Base-by-base conservation (phyloP, 2,888 invertebrate species). In the Pocota personata region DNA sequence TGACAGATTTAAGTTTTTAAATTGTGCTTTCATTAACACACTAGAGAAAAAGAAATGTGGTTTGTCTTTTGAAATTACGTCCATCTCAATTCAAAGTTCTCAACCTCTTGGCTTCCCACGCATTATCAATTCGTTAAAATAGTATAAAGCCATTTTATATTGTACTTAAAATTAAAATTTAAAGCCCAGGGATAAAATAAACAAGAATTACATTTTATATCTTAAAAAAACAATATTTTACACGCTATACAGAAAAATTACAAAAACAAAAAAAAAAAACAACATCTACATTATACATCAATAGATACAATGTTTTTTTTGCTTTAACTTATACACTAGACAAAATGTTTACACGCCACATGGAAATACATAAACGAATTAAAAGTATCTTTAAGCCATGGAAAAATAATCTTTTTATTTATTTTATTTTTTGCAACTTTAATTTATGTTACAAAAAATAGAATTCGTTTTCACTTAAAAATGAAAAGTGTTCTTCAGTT, bases 231-330 rank as follows among this genome's bases (percentile, higher is more conserved):
- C 21, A 52, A 73, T 30, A 48, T 7, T 14, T 73, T 10, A 50
- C 30, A 67, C 58, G 48, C 50, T 77, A 30, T 77, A 76, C 66
- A 76, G 27, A 50, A 6, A 57, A 48, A 8, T 27, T 32, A 52
- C 50, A 24, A 64, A 64, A 16, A n/a, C n/a, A n/a, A 55, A 50
- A 16, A 12, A 27, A 32, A 35, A 64, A 46, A 64, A 30, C 19
- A n/a, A n/a, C n/a, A n/a, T n/a, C n/a, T n/a, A n/a, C n/a, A n/a
- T n/a, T 35, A 46, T 46, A 6, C 2, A 46, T 46, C 40, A 24
- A 19, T 7, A 1, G 37, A 50, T 21, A 35, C 27, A 6, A 50
- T 19, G 24, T 24, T 24, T 52, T 52, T 52, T 8, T 6, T 8
- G 14, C 30, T 30, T 21, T 21, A 0, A 50, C 3, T 24, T 24